Evolutionary conservation across 2,888 invertebrate genomes (phyloP).

Genomic region (Drosophila mimica): DNA sequence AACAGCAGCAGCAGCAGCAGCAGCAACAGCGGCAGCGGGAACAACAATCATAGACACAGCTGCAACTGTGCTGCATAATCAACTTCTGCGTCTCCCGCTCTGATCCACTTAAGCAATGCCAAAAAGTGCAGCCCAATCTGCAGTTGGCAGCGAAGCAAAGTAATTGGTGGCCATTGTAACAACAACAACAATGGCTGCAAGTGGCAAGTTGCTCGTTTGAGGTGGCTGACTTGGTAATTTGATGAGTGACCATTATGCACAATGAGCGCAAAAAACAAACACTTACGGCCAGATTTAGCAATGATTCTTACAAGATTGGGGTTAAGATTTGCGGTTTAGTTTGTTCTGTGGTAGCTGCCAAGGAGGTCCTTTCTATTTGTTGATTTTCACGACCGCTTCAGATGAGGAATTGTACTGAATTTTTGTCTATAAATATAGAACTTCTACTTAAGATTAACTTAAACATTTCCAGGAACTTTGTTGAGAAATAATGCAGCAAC

Average conservation of each 20-base stretch:
- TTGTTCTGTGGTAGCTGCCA: constrained; percentile 11
- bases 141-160: constrained; percentile 55
- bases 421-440: not conserved
- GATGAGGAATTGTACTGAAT: not conserved
- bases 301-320: constrained; percentile 52
- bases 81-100: constrained; percentile 27
- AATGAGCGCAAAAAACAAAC: constrained; percentile 60
- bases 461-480: not conserved
- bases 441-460: not conserved
- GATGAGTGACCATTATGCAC: constrained; percentile 70
- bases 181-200: constrained; percentile 44
- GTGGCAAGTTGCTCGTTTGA: constrained; percentile 43
- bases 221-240: constrained; percentile 57
- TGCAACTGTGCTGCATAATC: constrained; percentile 64
- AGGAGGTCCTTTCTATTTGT: constrained; percentile 42
- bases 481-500: not conserved
- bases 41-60: constrained; percentile 40
- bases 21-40: constrained; percentile 22
- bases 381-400: constrained; percentile 10
- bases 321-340: constrained; percentile 55
- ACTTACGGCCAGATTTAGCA: constrained; percentile 60
- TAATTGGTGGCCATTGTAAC: constrained; percentile 60
- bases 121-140: constrained; percentile 53
- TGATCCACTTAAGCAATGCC: constrained; percentile 51
- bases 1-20: constrained; percentile 12